phyloP scores from a whole-genome alignment of 2,797 vertebrate species.

The Cirrhinus mrigala region DNA sequence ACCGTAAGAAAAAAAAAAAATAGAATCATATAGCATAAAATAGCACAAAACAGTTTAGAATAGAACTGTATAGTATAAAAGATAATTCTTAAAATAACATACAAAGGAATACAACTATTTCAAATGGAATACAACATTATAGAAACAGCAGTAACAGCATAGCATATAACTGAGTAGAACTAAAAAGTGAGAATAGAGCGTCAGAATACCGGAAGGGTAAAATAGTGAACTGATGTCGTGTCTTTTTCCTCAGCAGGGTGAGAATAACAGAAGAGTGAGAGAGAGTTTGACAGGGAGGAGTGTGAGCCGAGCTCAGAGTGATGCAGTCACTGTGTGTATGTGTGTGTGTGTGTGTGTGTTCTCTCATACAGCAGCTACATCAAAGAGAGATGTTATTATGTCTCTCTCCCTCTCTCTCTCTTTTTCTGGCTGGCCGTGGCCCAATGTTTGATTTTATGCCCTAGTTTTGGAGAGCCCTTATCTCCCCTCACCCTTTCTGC shows the following conservation, averaged over 20 bases:
- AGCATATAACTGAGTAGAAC: not conserved
- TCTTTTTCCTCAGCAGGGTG: not conserved
- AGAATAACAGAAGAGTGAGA: constrained; percentile 18
- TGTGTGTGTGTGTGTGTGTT: constrained; percentile 20
- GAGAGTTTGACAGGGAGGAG: not conserved
- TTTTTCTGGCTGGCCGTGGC: constrained; percentile 25
- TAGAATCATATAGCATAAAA: not conserved
- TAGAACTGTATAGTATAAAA: not conserved
- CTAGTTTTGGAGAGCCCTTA: constrained; percentile 53
- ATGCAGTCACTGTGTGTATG: not conserved
- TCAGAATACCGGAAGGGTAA: not conserved
- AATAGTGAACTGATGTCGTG: not conserved
- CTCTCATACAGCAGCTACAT: constrained; percentile 45
- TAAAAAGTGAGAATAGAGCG: not conserved
- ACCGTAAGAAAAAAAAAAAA: not conserved
- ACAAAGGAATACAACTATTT: not conserved
- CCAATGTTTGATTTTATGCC: constrained; percentile 54
- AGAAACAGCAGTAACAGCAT: not conserved
- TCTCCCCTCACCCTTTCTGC: constrained; percentile 16
- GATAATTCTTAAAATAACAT: not conserved
- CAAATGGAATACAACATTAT: not conserved
- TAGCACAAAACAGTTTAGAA: not conserved
- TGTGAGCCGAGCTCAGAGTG: not conserved
- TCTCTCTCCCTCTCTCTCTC: constrained; percentile 28
- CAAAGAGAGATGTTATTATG: constrained; percentile 50